Conservation (phyloP, 2,113 vertebrate genomes). For the Saccopteryx bilineata region DNA sequence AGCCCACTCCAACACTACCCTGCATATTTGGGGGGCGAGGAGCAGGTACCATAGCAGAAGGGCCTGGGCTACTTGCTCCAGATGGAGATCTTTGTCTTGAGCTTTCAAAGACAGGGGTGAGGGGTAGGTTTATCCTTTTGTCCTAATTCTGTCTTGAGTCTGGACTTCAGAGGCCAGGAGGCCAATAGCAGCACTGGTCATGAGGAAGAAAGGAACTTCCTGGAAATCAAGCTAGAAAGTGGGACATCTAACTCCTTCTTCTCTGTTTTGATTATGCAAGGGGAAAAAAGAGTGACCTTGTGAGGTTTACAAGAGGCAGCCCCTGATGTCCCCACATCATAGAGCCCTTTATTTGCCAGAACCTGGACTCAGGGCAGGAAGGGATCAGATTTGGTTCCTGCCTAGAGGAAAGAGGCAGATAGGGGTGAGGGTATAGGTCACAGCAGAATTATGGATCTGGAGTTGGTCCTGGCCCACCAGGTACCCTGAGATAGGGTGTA, state of each 20-base stretch:
- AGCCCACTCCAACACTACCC: background rate
- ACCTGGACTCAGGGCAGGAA: background rate
- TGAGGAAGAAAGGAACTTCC: conserved; percentile 14
- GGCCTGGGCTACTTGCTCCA: background rate
- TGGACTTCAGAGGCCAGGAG: conserved; percentile 24
- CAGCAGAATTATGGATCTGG: background rate
- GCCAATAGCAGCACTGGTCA: background rate
- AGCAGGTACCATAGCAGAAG: background rate
- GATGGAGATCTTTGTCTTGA: background rate
- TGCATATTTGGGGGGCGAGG: background rate
- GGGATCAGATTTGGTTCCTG: background rate
- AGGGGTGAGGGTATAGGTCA: background rate
- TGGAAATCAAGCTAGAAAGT: conserved; percentile 10
- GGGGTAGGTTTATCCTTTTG: background rate
- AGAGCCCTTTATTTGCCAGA: background rate
- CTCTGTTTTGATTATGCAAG: conserved; percentile 32
- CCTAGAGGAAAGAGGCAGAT: background rate
- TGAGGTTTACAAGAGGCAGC: background rate
- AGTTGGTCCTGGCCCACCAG: background rate
- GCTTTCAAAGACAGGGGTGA: background rate
- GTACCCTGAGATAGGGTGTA: background rate
- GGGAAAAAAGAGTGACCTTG: background rate
- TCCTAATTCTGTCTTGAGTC: background rate
- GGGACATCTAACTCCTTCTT: background rate
- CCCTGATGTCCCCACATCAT: background rate